Evolutionary conservation across 2,888 invertebrate genomes (phyloP).

Genomic region (Lissonota sp.): DNA sequence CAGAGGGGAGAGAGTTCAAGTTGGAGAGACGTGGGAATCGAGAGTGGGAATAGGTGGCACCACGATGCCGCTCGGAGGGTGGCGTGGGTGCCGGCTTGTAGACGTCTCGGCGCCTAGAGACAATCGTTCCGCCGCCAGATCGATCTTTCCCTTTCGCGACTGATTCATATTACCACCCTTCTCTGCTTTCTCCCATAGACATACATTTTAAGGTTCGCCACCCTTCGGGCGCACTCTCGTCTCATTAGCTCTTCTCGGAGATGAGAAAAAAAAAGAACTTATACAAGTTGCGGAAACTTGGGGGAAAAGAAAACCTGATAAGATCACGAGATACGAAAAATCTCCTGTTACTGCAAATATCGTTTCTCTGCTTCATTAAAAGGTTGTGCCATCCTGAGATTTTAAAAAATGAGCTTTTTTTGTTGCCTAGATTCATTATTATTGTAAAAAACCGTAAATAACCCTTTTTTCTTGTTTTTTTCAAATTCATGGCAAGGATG

Average conservation of each 20-base stretch:
- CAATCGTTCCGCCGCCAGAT: constrained; percentile 80
- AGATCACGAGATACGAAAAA: constrained; percentile 7
- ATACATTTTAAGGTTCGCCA: constrained; percentile 27
- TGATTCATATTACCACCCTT: constrained; percentile 78
- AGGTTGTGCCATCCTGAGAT: too few relatives aligned
- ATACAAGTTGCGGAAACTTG: constrained; percentile 38
- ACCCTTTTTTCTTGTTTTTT: too few relatives aligned
- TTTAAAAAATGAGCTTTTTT: too few relatives aligned
- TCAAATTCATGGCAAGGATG: too few relatives aligned
- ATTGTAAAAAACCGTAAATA: too few relatives aligned
- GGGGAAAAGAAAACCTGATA: constrained; percentile 19
- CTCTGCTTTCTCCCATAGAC: constrained; percentile 3
- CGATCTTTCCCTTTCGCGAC: constrained; percentile 79
- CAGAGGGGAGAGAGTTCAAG: constrained; percentile 52
- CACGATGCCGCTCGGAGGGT: constrained; percentile 55
- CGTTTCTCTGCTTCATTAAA: neutral
- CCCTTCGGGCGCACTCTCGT: constrained; percentile 52
- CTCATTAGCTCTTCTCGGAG: constrained; percentile 51
- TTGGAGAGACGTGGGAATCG: constrained; percentile 32
- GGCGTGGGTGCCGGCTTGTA: constrained; percentile 75
- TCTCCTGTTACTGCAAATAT: constrained; percentile 18
- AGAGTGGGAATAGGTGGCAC: constrained; percentile 56
- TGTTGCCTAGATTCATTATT: too few relatives aligned
- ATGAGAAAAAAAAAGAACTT: neutral
- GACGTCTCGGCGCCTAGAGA: constrained; percentile 82